Evolutionary conservation across 2,888 invertebrate genomes (phyloP).

Genomic region (Beris chalybata): DNA sequence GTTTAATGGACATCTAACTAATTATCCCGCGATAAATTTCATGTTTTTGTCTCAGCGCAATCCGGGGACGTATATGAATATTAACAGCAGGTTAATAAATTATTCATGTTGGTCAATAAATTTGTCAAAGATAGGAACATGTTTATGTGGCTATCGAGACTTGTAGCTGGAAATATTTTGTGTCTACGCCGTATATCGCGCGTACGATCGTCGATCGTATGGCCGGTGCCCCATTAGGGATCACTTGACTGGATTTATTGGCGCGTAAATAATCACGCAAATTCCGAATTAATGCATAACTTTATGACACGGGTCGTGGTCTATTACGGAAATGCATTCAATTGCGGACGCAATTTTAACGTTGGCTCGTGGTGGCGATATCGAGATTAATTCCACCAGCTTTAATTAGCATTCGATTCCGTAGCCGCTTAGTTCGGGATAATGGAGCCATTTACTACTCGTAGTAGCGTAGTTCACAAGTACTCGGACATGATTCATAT

Average conservation of each 20-base stretch:
- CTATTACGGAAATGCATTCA: constrained; percentile 24
- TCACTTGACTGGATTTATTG: constrained; percentile 22
- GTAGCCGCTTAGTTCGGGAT: too few species aligned
- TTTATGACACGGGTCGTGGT: constrained; percentile 24
- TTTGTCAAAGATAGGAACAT: constrained; percentile 44
- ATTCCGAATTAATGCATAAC: constrained; percentile 30
- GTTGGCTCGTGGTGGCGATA: neutral
- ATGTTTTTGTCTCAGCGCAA: constrained; percentile 40
- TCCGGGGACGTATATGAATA: constrained; percentile 34
- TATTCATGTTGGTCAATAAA: constrained; percentile 44
- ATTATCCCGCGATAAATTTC: constrained; percentile 44
- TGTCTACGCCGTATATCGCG: neutral
- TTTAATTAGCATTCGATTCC: too few species aligned
- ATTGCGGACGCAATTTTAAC: neutral
- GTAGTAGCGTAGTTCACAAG: neutral
- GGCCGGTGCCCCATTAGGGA: constrained; percentile 4
- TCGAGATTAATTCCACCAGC: too few species aligned
- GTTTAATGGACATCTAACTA: constrained; percentile 45
- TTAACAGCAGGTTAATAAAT: constrained; percentile 41
- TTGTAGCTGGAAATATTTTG: constrained; percentile 4
- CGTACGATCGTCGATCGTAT: constrained; percentile 1
- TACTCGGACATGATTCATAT: too few species aligned
- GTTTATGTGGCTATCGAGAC: constrained; percentile 25
- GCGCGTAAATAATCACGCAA: constrained; percentile 31
- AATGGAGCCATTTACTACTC: too few species aligned